Conservation (phyloP, 2,113 vertebrate genomes). For the Tragelaphus scriptus region DNA sequence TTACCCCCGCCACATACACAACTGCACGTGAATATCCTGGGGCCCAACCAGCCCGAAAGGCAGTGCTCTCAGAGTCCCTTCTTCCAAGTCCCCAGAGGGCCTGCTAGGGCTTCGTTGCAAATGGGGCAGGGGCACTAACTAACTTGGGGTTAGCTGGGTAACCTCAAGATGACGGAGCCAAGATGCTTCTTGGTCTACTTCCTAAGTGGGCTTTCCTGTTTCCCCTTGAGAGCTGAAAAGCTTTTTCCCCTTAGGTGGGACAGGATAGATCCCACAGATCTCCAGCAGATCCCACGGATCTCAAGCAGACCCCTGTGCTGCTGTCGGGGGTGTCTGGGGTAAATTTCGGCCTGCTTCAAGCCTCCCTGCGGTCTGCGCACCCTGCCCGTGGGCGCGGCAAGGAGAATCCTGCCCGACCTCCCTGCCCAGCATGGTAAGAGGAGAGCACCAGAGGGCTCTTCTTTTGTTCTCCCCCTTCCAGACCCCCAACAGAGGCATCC, state of each 20-base stretch:
- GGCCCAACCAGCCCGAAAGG: neutral
- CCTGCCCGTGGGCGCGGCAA: neutral
- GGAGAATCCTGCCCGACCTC: neutral
- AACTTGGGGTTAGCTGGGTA: neutral
- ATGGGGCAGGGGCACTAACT: neutral
- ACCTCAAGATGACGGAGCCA: neutral
- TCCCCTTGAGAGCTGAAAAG: neutral
- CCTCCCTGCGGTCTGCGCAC: neutral
- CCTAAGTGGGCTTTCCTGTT: neutral
- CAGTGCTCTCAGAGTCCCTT: neutral
- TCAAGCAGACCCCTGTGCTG: neutral
- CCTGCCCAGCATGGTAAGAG: neutral
- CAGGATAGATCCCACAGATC: neutral
- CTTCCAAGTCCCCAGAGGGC: neutral
- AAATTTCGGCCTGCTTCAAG: neutral
- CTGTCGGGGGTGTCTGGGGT: neutral
- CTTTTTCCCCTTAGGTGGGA: neutral
- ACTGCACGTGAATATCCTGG: neutral
- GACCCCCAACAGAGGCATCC: neutral
- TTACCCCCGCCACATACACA: neutral
- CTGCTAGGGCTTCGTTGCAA: neutral
- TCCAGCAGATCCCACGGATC: neutral
- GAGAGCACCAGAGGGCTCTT: neutral
- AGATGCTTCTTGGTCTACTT: neutral
- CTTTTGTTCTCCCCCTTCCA: neutral